Conservation (phyloP, 2,888 invertebrate species). For the Ramazzottius varieornatus region DNA sequence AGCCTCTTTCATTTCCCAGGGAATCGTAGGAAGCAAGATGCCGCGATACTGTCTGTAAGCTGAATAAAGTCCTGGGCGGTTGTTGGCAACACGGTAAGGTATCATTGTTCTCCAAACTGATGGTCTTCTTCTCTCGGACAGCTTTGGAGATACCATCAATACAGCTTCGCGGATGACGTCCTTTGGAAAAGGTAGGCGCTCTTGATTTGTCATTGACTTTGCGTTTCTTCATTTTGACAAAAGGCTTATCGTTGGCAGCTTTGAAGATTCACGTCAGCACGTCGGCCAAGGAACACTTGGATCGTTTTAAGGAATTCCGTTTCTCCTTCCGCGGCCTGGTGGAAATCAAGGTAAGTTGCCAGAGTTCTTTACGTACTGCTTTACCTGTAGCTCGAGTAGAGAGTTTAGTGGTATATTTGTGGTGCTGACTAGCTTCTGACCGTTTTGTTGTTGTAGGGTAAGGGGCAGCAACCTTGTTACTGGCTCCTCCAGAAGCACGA, state of each 20-base stretch:
- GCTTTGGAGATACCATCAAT: neutral
- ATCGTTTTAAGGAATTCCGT: neutral
- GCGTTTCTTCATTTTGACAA: no score
- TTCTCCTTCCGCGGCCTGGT: neutral
- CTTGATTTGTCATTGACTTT: neutral
- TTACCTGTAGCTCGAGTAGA: no score
- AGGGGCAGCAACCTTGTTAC: neutral
- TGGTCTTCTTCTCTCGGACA: neutral
- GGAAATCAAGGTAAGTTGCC: slow-evolving; percentile 2
- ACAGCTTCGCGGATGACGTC: neutral
- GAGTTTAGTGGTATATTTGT: neutral
- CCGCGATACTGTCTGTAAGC: neutral
- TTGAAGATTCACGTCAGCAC: neutral
- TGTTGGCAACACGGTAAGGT: no score
- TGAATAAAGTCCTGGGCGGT: no score
- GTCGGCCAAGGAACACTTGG: neutral
- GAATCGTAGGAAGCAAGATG: neutral
- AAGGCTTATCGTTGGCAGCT: no score
- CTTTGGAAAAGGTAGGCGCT: neutral
- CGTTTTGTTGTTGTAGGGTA: neutral
- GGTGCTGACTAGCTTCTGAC: no score
- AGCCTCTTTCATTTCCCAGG: no score
- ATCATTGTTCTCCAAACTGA: no score
- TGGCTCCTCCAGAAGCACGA: neutral
- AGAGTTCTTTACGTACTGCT: no score